These are phyloP conservation scores for Haplochromis vanheusdeni DNA, from an alignment of 2,113 vertebrate species.

Conservation along the genomic window DNA sequence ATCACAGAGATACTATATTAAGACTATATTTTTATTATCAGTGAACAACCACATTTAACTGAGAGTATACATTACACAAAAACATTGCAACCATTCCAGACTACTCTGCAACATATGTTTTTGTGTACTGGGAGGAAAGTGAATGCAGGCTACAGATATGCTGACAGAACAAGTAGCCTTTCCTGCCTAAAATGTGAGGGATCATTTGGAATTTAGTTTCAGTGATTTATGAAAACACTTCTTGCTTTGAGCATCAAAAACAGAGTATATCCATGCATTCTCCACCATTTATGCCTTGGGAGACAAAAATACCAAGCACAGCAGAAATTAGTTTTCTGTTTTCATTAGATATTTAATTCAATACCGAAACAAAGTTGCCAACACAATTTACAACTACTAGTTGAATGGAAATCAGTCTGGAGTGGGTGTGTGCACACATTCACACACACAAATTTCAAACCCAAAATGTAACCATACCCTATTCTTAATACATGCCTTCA, in stretches of 20 bases:
- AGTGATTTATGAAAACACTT: neutral
- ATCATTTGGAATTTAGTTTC: neutral
- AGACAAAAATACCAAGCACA: neutral
- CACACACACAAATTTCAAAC: neutral
- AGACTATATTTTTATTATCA: neutral
- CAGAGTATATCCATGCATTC: neutral
- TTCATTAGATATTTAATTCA: constrained; percentile 13
- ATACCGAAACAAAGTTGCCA: constrained; percentile 13
- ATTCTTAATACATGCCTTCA: neutral
- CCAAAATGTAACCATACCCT: neutral
- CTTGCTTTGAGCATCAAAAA: neutral
- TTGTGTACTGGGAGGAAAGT: neutral
- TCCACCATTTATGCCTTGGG: neutral
- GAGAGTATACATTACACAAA: neutral
- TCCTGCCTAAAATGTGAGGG: neutral
- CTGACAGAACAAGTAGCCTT: neutral
- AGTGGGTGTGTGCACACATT: neutral
- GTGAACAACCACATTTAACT: neutral
- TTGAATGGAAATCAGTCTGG: constrained; percentile 13
- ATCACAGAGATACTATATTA: neutral
- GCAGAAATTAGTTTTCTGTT: neutral
- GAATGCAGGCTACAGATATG: neutral
- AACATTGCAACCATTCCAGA: neutral
- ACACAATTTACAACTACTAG: constrained; percentile 1
- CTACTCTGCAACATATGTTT: neutral